Percentiles rank a stretch among this genome's conserved stretches.
Conservation (phyloP, 2,888 invertebrate genomes). For the Atrina japonica region DNA sequence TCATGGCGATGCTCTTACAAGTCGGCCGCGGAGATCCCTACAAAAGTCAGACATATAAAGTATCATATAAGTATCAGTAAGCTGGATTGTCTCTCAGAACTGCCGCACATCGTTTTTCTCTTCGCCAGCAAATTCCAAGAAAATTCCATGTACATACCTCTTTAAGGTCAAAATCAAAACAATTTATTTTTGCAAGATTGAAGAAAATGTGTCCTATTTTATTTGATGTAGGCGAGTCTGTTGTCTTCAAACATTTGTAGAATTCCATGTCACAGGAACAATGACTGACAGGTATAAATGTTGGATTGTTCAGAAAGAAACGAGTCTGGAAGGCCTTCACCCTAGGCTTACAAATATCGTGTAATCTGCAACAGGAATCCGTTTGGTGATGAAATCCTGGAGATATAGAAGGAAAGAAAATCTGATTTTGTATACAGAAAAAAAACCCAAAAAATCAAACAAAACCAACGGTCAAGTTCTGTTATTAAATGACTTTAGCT, state of each 20-base stretch:
- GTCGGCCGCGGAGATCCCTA: too few species aligned
- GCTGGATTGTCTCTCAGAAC: slow-evolving; percentile 40
- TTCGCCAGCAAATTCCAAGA: slow-evolving; percentile 42
- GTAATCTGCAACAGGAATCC: slow-evolving; percentile 54
- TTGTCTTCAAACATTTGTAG: slow-evolving; percentile 54
- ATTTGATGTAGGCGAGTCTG: slow-evolving; percentile 47
- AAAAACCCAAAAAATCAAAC: too few species aligned
- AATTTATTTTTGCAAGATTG: slow-evolving; percentile 53
- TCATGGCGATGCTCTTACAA: too few species aligned
- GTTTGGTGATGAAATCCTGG: slow-evolving; percentile 51
- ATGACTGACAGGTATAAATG: slow-evolving; percentile 53
- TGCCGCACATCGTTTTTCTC: slow-evolving; percentile 42
- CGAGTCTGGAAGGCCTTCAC: slow-evolving; percentile 49
- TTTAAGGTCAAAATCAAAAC: slow-evolving; percentile 53
- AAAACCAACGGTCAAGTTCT: too few species aligned
- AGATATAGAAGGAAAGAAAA: slow-evolving; percentile 7
- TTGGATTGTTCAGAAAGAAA: slow-evolving; percentile 47
- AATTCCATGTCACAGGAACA: slow-evolving; percentile 60
- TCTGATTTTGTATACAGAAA: too few species aligned
- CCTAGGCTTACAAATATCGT: slow-evolving; percentile 55
- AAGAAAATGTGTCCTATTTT: slow-evolving; percentile 54
- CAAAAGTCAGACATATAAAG: too few species aligned
- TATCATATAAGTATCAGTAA: too few species aligned
- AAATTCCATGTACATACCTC: slow-evolving; percentile 42
- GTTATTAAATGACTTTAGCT: too few species aligned